A percentile compares a stretch with the other conserved stretches of the same genome.
phyloP scores from a whole-genome alignment of 2,797 vertebrate species.

The Psittacula echo region DNA sequence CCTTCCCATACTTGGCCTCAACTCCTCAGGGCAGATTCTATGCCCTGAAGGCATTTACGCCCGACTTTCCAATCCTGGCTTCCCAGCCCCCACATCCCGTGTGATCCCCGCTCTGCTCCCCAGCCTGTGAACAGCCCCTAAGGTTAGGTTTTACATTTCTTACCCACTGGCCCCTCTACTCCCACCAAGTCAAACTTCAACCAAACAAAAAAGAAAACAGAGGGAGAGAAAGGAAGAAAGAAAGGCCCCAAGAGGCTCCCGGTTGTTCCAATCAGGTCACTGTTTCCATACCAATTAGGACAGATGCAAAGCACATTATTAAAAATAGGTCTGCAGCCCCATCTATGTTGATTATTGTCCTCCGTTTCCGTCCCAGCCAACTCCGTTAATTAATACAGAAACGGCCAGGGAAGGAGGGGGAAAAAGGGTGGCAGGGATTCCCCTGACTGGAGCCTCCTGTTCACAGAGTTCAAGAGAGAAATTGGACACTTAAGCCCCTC shows the following conservation, averaged over 20 bases:
- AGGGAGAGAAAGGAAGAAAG: slow-evolving; percentile 66
- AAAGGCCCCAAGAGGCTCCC: slow-evolving; percentile 70
- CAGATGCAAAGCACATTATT: slow-evolving; percentile 78
- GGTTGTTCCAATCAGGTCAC: slow-evolving; percentile 78
- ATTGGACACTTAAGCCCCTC: slow-evolving; percentile 76
- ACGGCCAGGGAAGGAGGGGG: slow-evolving; percentile 70
- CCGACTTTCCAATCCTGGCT: not conserved
- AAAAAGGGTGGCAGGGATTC: slow-evolving; percentile 72
- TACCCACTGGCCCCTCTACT: slow-evolving; percentile 63
- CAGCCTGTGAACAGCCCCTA: slow-evolving; percentile 26
- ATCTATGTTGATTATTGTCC: slow-evolving; percentile 79
- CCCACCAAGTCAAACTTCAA: slow-evolving; percentile 72
- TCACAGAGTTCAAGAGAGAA: slow-evolving; percentile 74
- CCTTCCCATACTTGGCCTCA: not conserved
- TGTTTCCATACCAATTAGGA: slow-evolving; percentile 80
- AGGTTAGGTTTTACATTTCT: slow-evolving; percentile 68
- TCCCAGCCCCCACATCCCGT: slow-evolving; percentile 40
- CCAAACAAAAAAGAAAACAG: slow-evolving; percentile 71
- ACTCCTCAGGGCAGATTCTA: not conserved
- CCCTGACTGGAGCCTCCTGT: slow-evolving; percentile 75
- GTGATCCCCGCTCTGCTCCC: not conserved
- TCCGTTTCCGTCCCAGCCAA: slow-evolving; percentile 76
- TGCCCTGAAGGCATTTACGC: not conserved
- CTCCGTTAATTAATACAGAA: slow-evolving; percentile 79
- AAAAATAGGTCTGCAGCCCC: slow-evolving; percentile 79